Evolutionary conservation across 2,113 vertebrate species (phyloP).

Genomic region (Syrmaticus mikado): DNA sequence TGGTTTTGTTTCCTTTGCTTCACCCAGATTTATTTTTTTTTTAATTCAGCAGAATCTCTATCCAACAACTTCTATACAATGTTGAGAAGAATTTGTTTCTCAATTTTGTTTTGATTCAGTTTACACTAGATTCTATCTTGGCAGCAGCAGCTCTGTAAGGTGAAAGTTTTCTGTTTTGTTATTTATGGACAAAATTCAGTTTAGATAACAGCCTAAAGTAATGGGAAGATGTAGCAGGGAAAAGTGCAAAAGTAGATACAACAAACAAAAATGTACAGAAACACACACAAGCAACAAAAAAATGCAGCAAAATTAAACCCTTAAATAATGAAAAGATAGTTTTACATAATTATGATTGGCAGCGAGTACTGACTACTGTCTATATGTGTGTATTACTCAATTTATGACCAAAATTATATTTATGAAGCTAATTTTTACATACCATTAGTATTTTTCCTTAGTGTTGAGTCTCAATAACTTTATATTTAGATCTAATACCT

Average conservation of each 20-base stretch:
- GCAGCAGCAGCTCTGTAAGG: not conserved
- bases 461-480: not conserved
- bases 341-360: rapidly evolving
- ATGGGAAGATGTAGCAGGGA: not conserved
- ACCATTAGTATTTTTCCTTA: not conserved
- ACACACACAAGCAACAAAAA: rapidly evolving
- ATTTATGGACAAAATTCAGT: not conserved
- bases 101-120: not conserved
- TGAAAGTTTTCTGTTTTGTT: not conserved
- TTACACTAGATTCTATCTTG: not conserved
- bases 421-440: not conserved
- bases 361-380: not conserved
- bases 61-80: not conserved
- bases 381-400: not conserved
- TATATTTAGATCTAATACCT: not conserved
- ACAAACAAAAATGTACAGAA: not conserved
- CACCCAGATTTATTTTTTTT: not conserved
- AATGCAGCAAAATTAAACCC: rapidly evolving
- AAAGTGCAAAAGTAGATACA: not conserved
- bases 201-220: not conserved
- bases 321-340: not conserved
- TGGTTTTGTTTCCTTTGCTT: not conserved
- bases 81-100: not conserved
- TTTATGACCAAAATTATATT: not conserved
- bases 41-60: not conserved